Conservation (phyloP, 2,113 vertebrate species). For the Mustelus asterias region DNA sequence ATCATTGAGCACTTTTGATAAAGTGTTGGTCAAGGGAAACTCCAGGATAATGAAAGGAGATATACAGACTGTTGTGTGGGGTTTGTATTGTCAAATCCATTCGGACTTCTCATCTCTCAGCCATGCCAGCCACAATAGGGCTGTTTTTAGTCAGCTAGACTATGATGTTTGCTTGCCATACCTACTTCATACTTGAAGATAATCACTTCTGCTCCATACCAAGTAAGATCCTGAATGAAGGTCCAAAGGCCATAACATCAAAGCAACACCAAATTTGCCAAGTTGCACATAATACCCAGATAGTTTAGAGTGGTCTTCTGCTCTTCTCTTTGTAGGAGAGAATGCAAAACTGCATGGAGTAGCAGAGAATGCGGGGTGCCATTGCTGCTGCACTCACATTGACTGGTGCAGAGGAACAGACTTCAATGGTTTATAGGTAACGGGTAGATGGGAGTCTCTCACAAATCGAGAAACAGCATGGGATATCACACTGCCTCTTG, state of each 20-base stretch:
- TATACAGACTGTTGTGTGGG: neutral
- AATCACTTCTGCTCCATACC: neutral
- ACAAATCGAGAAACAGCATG: too few relatives aligned
- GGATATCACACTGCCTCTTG: too few relatives aligned
- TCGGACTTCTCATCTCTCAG: neutral
- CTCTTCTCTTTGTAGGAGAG: too few relatives aligned
- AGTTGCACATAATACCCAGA: neutral
- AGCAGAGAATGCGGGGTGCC: too few relatives aligned
- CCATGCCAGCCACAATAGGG: neutral
- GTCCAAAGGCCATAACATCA: neutral
- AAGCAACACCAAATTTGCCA: neutral
- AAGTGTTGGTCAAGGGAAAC: neutral
- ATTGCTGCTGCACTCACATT: too few relatives aligned
- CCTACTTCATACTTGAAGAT: neutral
- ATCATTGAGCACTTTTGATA: neutral
- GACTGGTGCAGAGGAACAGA: too few relatives aligned
- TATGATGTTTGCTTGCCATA: neutral
- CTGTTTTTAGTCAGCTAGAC: neutral
- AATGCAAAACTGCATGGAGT: too few relatives aligned
- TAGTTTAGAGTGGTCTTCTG: neutral
- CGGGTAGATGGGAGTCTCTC: too few relatives aligned
- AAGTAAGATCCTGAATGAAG: neutral
- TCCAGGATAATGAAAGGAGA: neutral
- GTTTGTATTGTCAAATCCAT: neutral
- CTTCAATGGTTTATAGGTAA: too few relatives aligned